These are phyloP conservation scores for Megalopta genalis DNA, from an alignment of 1,140 invertebrate species.

Conservation along the genomic window DNA sequence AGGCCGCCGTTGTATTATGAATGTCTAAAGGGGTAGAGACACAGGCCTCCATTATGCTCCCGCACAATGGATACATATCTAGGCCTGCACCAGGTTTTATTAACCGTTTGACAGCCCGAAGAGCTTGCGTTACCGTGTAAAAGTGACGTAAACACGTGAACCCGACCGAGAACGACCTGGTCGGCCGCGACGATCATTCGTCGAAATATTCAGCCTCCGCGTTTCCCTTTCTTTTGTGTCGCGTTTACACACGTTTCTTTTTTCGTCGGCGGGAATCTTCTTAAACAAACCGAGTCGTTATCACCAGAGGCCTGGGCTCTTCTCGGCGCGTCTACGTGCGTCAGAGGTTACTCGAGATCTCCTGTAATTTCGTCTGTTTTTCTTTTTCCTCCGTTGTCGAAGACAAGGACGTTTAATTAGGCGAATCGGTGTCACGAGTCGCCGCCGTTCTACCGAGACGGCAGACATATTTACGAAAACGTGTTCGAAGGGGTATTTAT, in stretches of 20 bases:
- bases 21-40: conserved; percentile 61
- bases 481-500: no score
- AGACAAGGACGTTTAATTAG: neutral
- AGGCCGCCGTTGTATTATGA: conserved; percentile 65
- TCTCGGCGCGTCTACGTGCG: neutral
- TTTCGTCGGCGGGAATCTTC: neutral
- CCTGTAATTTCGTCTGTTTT: neutral
- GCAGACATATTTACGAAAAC: no score
- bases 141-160: conserved; percentile 67
- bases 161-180: neutral
- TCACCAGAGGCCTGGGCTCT: neutral
- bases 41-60: conserved; percentile 65
- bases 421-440: neutral
- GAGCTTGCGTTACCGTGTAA: conserved; percentile 67
- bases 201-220: neutral
- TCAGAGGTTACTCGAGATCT: neutral
- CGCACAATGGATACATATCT: conserved; percentile 71
- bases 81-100: conserved; percentile 70
- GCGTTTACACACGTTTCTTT: neutral
- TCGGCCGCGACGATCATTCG: neutral
- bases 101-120: conserved; percentile 68
- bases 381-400: neutral
- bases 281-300: neutral
- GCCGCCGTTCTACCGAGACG: no score
- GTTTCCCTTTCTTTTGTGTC: neutral